A percentile compares a stretch with the other conserved stretches of the same genome.
These are phyloP conservation scores for Calameuta filiformis DNA, from an alignment of 2,888 invertebrate species.

Conservation along the genomic window DNA sequence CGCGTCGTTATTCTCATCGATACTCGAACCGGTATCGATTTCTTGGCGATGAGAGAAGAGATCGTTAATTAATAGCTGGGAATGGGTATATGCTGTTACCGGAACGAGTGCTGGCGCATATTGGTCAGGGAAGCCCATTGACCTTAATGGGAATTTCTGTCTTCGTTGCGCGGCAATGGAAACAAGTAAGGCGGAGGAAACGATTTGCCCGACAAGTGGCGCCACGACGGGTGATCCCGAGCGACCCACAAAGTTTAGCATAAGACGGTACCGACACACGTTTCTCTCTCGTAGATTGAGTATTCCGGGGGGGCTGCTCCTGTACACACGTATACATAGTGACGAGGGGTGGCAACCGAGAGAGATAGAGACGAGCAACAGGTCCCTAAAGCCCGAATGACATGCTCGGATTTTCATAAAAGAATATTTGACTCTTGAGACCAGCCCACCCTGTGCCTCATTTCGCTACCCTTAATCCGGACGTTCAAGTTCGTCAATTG, in stretches of 20 bases:
- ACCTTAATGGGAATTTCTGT: constrained; percentile 1
- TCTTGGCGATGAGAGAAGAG: not conserved
- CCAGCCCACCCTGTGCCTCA: not conserved
- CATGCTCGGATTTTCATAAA: constrained; percentile 54
- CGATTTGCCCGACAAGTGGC: constrained; percentile 57
- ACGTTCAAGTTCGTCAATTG: not conserved
- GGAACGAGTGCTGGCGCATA: not conserved
- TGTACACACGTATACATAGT: constrained; percentile 31
- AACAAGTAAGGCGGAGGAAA: not conserved
- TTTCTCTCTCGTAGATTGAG: constrained; percentile 34
- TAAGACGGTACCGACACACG: constrained; percentile 46
- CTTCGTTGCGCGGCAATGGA: not conserved
- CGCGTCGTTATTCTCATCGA: too few species aligned
- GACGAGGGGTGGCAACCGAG: constrained; percentile 40
- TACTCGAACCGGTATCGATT: not conserved
- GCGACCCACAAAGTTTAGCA: constrained; percentile 51
- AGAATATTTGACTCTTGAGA: constrained; percentile 31
- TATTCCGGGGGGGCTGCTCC: constrained; percentile 36
- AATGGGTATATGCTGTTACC: not conserved
- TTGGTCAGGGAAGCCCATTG: not conserved
- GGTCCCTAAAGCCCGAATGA: constrained; percentile 58
- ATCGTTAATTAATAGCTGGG: not conserved
- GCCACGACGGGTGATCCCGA: constrained; percentile 44
- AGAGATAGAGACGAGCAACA: constrained; percentile 51
- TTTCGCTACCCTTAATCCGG: not conserved